Evolutionary conservation across 1,140 invertebrate species (phyloP).

Genomic region (Aphis craccivora): DNA sequence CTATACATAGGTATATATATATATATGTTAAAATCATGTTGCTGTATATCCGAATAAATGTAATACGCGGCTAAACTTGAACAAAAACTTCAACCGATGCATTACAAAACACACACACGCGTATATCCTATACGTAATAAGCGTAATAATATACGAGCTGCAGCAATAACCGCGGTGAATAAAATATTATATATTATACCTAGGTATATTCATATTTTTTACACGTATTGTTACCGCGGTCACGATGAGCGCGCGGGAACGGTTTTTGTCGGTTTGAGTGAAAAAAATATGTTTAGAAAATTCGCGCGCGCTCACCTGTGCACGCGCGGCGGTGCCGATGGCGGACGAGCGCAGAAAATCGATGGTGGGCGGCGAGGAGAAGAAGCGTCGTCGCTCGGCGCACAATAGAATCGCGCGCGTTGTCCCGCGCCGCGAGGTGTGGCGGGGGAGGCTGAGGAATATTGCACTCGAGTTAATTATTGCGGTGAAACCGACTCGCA

Average conservation of each 20-base stretch:
- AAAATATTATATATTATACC: too few species aligned
- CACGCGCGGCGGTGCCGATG: not conserved
- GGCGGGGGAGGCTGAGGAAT: not conserved
- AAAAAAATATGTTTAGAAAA: not conserved
- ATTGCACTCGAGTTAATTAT: conserved; percentile 39
- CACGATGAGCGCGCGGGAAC: not conserved
- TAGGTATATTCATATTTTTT: not conserved
- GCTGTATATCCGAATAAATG: too few species aligned
- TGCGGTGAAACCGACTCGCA: not conserved
- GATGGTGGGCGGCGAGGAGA: not conserved
- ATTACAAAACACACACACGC: too few species aligned
- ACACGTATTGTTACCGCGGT: not conserved
- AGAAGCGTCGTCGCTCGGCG: not conserved
- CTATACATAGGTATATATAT: too few species aligned
- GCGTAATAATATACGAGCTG: too few species aligned
- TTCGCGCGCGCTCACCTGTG: not conserved
- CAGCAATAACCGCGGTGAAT: too few species aligned
- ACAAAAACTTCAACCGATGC: too few species aligned
- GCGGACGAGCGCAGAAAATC: conserved; percentile 14
- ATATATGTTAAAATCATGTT: too few species aligned
- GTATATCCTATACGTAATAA: too few species aligned
- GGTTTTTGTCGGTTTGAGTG: not conserved
- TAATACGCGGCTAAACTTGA: too few species aligned
- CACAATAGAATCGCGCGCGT: not conserved
- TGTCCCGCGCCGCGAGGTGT: not conserved